Evolutionary conservation across 2,113 vertebrate species (phyloP).

Genomic region (Sciurus niger): DNA sequence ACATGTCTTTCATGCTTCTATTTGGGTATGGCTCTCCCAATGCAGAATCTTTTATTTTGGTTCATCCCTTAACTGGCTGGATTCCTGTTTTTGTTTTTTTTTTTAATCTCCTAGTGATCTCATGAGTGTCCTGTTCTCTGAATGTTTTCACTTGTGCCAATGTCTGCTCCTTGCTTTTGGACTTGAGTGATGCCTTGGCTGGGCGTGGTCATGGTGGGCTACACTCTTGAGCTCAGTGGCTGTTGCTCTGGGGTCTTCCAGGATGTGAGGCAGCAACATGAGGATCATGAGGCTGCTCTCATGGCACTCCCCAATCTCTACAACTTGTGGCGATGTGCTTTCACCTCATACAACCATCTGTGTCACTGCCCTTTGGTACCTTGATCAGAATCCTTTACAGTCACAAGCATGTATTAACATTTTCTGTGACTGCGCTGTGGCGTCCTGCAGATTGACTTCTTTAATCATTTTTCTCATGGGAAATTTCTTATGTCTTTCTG

Average conservation of each 20-base stretch:
- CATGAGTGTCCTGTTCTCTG: no score
- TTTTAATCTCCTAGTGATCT: no score
- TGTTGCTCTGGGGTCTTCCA: background rate
- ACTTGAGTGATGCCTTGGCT: no score
- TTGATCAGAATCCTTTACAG: background rate
- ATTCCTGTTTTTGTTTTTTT: no score
- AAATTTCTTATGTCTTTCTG: background rate
- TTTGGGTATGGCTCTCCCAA: background rate
- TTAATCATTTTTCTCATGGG: background rate
- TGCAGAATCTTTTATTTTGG: no score
- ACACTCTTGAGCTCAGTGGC: no score
- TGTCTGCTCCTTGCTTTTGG: no score
- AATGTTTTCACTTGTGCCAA: no score
- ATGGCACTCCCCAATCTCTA: rapidly evolving
- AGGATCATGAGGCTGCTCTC: background rate
- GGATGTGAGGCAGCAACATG: background rate
- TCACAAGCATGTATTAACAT: background rate
- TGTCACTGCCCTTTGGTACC: background rate
- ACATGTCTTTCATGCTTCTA: background rate
- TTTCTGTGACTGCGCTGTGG: background rate
- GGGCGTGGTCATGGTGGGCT: no score
- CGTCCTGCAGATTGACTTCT: background rate
- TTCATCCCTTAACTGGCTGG: no score
- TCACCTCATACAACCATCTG: background rate
- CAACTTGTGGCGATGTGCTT: background rate